Conservation (phyloP, 2,888 invertebrate genomes). For the Standfussiana lucernea region DNA sequence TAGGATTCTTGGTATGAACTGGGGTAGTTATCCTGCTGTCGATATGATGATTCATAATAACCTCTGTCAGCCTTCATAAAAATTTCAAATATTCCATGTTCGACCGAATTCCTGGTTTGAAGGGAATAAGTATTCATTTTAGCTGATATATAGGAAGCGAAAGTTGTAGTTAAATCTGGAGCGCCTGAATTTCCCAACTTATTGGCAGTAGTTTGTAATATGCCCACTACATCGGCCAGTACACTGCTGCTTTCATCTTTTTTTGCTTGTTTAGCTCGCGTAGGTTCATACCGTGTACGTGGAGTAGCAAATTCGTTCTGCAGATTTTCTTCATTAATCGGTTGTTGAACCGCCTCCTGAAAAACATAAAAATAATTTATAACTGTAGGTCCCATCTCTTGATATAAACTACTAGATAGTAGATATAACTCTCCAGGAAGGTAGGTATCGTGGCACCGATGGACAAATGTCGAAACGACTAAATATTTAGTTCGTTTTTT, state of each 20-base stretch:
- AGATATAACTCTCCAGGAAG: constrained; percentile 34
- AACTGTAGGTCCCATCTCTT: constrained; percentile 17
- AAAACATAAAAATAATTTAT: constrained; percentile 38
- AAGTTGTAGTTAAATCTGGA: constrained; percentile 45
- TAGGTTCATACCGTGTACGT: constrained; percentile 31
- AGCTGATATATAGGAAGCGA: constrained; percentile 47
- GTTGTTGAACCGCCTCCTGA: constrained; percentile 37
- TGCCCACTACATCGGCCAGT: constrained; percentile 41
- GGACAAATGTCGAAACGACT: constrained; percentile 32
- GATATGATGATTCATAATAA: constrained; percentile 50
- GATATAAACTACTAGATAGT: constrained; percentile 21
- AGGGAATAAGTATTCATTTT: constrained; percentile 50
- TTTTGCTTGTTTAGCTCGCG: constrained; percentile 34
- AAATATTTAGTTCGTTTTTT: constrained; percentile 31
- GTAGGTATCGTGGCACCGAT: constrained; percentile 26
- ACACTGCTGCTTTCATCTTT: constrained; percentile 30
- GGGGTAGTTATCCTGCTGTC: constrained; percentile 3
- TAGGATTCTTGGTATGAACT: constrained; percentile 25
- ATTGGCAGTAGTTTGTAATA: constrained; percentile 50
- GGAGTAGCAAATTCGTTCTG: constrained; percentile 35
- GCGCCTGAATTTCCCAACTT: constrained; percentile 42
- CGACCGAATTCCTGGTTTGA: constrained; percentile 36
- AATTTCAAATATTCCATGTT: constrained; percentile 55
- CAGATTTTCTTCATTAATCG: constrained; percentile 33
- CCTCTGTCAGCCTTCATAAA: constrained; percentile 52